Evolutionary conservation across 2,797 vertebrate species (phyloP).

Genomic region (Numenius phaeopus): DNA sequence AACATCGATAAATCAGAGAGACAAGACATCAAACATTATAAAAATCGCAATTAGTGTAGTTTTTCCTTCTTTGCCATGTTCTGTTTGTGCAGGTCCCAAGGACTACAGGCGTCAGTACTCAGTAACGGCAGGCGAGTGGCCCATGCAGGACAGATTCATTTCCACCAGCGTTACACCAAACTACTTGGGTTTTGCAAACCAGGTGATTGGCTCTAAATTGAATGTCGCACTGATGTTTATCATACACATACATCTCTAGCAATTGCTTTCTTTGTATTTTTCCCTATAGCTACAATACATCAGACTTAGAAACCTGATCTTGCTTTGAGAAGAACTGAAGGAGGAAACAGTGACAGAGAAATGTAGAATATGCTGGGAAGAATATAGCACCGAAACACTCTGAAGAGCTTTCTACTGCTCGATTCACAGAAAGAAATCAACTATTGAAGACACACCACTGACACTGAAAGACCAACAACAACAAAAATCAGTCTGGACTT

Average conservation of each 20-base stretch:
- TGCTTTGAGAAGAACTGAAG: not conserved
- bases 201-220: not conserved
- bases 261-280: not conserved
- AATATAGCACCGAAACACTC: not conserved
- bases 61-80: not conserved
- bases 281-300: not conserved
- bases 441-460: not conserved
- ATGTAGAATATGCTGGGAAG: not conserved
- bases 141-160: too few species aligned
- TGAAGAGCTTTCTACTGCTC: not conserved
- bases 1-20: not conserved
- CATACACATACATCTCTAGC: not conserved
- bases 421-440: not conserved
- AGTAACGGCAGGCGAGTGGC: not conserved
- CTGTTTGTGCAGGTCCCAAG: not conserved
- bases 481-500: not conserved
- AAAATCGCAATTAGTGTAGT: rapidly evolving
- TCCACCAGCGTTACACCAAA: not conserved
- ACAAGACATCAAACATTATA: not conserved
- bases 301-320: not conserved
- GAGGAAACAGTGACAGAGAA: not conserved
- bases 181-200: not conserved
- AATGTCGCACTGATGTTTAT: not conserved
- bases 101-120: not conserved
- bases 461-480: not conserved